A percentile compares a stretch with the other conserved stretches of the same genome.
phyloP scores from a whole-genome alignment of 2,113 vertebrate genomes.

The Sinocyclocheilus anshuiensis region DNA sequence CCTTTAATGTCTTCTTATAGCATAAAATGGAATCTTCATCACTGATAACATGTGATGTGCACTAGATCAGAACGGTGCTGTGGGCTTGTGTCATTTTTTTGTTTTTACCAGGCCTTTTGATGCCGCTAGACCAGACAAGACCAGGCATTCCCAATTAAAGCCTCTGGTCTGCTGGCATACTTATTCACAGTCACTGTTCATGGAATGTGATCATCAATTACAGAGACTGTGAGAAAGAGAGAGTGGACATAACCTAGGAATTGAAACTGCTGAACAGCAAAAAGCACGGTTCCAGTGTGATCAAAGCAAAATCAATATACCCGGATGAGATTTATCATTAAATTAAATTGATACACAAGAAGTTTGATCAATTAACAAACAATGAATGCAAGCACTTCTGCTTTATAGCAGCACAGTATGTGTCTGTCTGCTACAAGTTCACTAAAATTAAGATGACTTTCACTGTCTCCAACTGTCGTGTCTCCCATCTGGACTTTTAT shows the following conservation, averaged over 20 bases:
- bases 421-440: background rate
- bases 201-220: constrained; percentile 5
- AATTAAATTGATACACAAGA: background rate
- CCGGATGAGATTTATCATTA: background rate
- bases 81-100: background rate
- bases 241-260: background rate
- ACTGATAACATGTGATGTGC: constrained; percentile 1
- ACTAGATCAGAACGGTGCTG: background rate
- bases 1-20: background rate
- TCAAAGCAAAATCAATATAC: background rate
- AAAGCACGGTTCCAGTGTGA: background rate
- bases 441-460: background rate
- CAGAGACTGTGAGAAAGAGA: constrained; percentile 1
- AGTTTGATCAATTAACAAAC: background rate
- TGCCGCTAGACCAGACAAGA: constrained; percentile 21
- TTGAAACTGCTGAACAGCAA: background rate
- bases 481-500: too few relatives aligned
- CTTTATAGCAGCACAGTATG: background rate
- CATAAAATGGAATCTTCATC: background rate
- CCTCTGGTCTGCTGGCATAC: constrained; percentile 11
- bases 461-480: background rate
- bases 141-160: constrained; percentile 14
- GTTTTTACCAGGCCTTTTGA: constrained; percentile 16
- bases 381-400: background rate
- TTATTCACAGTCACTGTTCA: constrained; percentile 1